phyloP scores from a whole-genome alignment of 2,888 invertebrate genomes.

The Tachystola acroxantha region DNA sequence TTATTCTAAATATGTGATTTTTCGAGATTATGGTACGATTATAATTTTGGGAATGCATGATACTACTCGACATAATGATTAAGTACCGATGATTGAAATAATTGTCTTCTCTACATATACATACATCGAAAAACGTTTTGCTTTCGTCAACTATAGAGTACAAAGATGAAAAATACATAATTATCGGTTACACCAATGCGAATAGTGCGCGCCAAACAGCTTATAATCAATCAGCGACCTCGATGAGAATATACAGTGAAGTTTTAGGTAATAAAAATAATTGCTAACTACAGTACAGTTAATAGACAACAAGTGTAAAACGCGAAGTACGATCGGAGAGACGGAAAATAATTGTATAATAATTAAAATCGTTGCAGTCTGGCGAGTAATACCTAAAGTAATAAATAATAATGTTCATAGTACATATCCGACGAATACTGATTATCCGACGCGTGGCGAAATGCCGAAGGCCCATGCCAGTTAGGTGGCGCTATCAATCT shows the following conservation, averaged over 20 bases:
- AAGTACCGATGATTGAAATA: slow-evolving; percentile 71
- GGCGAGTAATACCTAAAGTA: slow-evolving; percentile 39
- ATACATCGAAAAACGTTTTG: slow-evolving; percentile 48
- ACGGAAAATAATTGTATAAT: slow-evolving; percentile 8
- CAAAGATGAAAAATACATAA: slow-evolving; percentile 51
- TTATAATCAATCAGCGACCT: slow-evolving; percentile 28
- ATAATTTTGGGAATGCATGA: slow-evolving; percentile 74
- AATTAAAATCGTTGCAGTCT: slow-evolving; percentile 15
- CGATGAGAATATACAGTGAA: slow-evolving; percentile 35
- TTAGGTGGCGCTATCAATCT: no score
- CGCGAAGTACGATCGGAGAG: slow-evolving; percentile 5
- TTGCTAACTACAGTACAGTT: slow-evolving; percentile 22
- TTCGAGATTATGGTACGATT: slow-evolving; percentile 66
- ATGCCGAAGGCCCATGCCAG: no score
- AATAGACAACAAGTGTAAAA: slow-evolving; percentile 10
- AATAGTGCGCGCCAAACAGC: slow-evolving; percentile 20
- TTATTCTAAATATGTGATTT: slow-evolving; percentile 69
- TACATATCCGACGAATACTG: slow-evolving; percentile 26
- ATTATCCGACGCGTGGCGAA: slow-evolving; percentile 12
- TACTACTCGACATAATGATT: slow-evolving; percentile 70
- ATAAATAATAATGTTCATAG: slow-evolving; percentile 33
- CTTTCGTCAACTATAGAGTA: slow-evolving; percentile 44
- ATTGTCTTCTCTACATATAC: slow-evolving; percentile 44
- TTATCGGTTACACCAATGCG: slow-evolving; percentile 25
- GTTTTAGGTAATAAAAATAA: slow-evolving; percentile 73